Percentiles rank a stretch among this genome's conserved stretches.
These are phyloP conservation scores for Drosophila conformis DNA, from an alignment of 2,888 invertebrate species.

Conservation along the genomic window DNA sequence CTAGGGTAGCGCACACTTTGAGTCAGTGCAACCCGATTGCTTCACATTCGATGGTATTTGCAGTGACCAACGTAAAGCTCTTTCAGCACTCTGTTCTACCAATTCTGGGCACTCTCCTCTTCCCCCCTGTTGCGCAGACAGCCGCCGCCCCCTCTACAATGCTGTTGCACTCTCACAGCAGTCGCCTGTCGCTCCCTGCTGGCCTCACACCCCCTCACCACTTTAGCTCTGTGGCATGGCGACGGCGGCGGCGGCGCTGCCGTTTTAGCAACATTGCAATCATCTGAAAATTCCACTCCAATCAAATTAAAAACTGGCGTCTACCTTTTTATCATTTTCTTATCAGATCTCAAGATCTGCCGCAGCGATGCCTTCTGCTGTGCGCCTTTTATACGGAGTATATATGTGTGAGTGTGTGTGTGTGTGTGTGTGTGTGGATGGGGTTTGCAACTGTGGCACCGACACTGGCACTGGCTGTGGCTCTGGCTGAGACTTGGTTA, in stretches of 20 bases:
- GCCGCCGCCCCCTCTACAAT: slow-evolving; percentile 35
- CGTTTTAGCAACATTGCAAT: slow-evolving; percentile 80
- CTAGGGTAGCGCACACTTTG: slow-evolving; percentile 12
- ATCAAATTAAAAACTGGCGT: slow-evolving; percentile 85
- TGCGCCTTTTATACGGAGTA: slow-evolving; percentile 46
- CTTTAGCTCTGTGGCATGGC: slow-evolving; percentile 14
- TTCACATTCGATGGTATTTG: slow-evolving; percentile 25
- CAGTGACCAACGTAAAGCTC: slow-evolving; percentile 52
- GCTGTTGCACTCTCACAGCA: slow-evolving; percentile 58
- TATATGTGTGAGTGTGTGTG: slow-evolving; percentile 20
- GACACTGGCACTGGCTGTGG: slow-evolving; percentile 43
- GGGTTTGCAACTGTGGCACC: slow-evolving; percentile 47
- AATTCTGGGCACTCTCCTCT: slow-evolving; percentile 1
- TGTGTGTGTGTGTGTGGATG: slow-evolving; percentile 52
- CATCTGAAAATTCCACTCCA: slow-evolving; percentile 83
- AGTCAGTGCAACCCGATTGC: slow-evolving; percentile 32
- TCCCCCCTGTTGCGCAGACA: slow-evolving; percentile 13
- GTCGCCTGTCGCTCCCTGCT: slow-evolving; percentile 41
- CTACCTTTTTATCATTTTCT: slow-evolving; percentile 85
- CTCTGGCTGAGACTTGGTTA: slow-evolving; percentile 32
- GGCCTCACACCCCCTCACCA: background rate
- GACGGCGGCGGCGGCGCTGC: slow-evolving; percentile 73
- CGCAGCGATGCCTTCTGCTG: slow-evolving; percentile 82
- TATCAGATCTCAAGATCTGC: slow-evolving; percentile 84
- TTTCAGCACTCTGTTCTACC: slow-evolving; percentile 44